These are phyloP conservation scores for Loriculus beryllinus DNA, from an alignment of 2,797 vertebrate species.

Conservation along the genomic window DNA sequence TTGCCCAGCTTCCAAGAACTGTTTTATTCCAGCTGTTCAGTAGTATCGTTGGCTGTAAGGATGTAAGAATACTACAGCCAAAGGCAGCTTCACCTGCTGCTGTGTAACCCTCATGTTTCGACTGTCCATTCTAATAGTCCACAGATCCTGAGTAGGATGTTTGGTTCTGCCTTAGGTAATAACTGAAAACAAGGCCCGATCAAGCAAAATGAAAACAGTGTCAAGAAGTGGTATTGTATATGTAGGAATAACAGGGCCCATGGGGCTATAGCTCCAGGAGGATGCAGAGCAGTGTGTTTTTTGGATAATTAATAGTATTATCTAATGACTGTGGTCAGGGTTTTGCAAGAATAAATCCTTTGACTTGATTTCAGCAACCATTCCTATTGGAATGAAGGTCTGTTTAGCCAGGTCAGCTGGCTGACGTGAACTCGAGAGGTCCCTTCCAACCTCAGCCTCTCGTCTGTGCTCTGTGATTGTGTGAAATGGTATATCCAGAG, in stretches of 20 bases:
- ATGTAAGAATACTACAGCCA: neutral
- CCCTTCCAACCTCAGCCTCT: neutral
- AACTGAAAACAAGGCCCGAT: neutral
- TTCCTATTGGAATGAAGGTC: neutral
- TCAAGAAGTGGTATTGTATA: neutral
- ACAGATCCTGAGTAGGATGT: neutral
- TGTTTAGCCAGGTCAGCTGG: neutral
- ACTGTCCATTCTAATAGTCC: neutral
- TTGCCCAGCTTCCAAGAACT: neutral
- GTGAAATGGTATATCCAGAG: neutral
- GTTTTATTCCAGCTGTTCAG: neutral
- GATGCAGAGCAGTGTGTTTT: neutral
- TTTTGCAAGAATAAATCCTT: constrained; percentile 16
- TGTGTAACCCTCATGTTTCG: neutral
- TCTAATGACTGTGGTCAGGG: neutral
- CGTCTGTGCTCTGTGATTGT: neutral
- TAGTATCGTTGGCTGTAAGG: neutral
- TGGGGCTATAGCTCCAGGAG: neutral
- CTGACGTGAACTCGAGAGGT: neutral
- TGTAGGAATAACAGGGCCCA: neutral
- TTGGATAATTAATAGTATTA: neutral
- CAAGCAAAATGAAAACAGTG: neutral
- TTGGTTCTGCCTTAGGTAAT: neutral
- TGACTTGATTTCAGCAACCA: neutral
- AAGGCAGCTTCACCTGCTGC: neutral